Evolutionary conservation across 2,113 vertebrate species (phyloP).

Genomic region (Sigmodon hispidus): DNA sequence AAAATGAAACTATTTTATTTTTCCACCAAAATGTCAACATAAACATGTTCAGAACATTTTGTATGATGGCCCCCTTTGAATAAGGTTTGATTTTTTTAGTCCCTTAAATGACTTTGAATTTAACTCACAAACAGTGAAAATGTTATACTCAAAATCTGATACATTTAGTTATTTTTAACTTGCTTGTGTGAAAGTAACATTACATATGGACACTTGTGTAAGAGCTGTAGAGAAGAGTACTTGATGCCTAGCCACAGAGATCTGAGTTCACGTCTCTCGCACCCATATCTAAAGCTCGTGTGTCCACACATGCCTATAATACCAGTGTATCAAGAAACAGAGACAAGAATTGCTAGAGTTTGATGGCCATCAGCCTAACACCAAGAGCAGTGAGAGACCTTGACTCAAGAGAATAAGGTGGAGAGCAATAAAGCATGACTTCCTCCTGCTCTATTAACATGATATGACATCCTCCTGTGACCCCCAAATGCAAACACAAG

Average conservation of each 20-base stretch:
- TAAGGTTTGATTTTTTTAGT: slow-evolving; percentile 12
- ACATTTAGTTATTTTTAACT: slow-evolving; percentile 1
- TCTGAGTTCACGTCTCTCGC: not conserved
- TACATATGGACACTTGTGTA: not conserved
- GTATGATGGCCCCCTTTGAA: not conserved
- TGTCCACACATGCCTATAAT: not conserved
- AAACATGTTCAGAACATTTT: not conserved
- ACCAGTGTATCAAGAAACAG: not conserved
- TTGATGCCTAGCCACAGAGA: not conserved
- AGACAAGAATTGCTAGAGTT: not conserved
- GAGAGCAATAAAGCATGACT: not conserved
- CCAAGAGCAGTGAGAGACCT: too few species aligned
- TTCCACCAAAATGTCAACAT: not conserved
- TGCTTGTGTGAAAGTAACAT: slow-evolving; percentile 7
- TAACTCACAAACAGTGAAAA: not conserved
- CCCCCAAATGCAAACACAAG: not conserved
- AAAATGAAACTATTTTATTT: not conserved
- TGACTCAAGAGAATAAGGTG: not conserved
- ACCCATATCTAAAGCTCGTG: not conserved
- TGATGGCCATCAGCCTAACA: not conserved
- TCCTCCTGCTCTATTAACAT: too few species aligned
- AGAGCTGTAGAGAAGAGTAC: not conserved
- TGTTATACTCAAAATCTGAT: not conserved
- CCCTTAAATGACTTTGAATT: not conserved
- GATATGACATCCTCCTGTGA: not conserved